Evolutionary conservation across 1,140 invertebrate species (phyloP), one percentile per base, ranked within the genome.

Genomic region (Luehdorfia chinensis): DNA sequence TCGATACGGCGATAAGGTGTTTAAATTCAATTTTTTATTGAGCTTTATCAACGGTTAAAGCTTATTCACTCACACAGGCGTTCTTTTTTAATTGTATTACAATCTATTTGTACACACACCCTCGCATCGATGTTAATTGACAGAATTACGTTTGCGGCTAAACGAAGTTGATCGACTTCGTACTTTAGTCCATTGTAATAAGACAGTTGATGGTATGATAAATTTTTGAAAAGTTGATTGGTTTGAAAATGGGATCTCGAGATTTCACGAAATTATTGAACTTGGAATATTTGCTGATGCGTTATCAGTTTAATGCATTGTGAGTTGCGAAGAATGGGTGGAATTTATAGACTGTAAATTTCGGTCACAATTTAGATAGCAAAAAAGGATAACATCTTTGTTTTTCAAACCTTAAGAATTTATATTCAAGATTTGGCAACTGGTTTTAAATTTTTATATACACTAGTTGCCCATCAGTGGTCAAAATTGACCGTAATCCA

Each of bases 11-110:
- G 64, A 66, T 76, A 78, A 72, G 47, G 59, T 64, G 69, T 70
- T 76, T 81, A 75, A 81, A 75, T 73, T 68, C 59, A 56, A 66
- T 62, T 68, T 69, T 76, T 81, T 81, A 81, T 78, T 72, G 60
- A 41, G 31, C 45, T 58, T 73, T 78, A 75, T 76, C 74, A 63
- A 46, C 54, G 11, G 23, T 54, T 66, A 60, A 64, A 62, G 57
- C 60, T 66, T 55, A 57, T 59, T 58, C 56, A 61, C 72, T 27
- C 57, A 65, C 60, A 64, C 65, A 57, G 18, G 11, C 15, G 25
- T 11, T 13, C n/a, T 4, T 30, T 11, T 43, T 43, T 43, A 43
- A 43, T 43, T 43, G 39, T 43, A 28, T 13, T 14, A n/a, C 13
- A 1, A 45, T 36, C 50, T 55, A 59, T 48, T 50, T 43, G 46